Evolutionary conservation across 2,113 vertebrate genomes (phyloP).

Genomic region (Ptilorrhoa leucosticta): DNA sequence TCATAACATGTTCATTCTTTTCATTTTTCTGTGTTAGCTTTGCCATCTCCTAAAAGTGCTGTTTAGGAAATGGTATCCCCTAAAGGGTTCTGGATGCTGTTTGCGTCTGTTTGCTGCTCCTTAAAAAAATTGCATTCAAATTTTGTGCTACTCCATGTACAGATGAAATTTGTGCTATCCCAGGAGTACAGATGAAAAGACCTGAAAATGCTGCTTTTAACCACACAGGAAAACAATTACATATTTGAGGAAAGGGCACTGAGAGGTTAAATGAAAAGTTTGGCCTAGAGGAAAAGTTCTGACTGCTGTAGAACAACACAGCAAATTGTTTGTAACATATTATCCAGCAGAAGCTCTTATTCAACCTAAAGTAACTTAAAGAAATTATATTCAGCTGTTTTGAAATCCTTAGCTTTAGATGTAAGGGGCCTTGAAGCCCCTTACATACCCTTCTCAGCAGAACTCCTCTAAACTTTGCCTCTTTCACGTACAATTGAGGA

Average conservation of each 20-base stretch:
- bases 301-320: slow-evolving; percentile 24
- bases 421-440: neutral
- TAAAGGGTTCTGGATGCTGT: neutral
- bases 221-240: slow-evolving; percentile 61
- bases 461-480: neutral
- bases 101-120: neutral
- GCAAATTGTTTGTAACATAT: slow-evolving; percentile 10
- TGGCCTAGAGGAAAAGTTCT: slow-evolving; percentile 32
- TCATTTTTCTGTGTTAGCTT: neutral
- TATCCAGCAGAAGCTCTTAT: slow-evolving; percentile 19
- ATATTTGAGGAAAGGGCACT: slow-evolving; percentile 48
- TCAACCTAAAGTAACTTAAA: neutral
- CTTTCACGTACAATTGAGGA: neutral
- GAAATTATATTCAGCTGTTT: slow-evolving; percentile 4
- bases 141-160: neutral
- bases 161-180: slow-evolving; percentile 24
- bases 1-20: slow-evolving; percentile 33
- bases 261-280: slow-evolving; percentile 50
- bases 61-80: neutral
- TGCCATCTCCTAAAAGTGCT: neutral
- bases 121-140: neutral
- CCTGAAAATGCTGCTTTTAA: slow-evolving; percentile 47
- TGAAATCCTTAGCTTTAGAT: neutral
- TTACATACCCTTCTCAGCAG: neutral
- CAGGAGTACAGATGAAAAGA: slow-evolving; percentile 40